Evolutionary conservation across 2,797 vertebrate genomes (phyloP), one percentile per base, ranked within the genome.

Genomic region (Acanthurus leucopareius): DNA sequence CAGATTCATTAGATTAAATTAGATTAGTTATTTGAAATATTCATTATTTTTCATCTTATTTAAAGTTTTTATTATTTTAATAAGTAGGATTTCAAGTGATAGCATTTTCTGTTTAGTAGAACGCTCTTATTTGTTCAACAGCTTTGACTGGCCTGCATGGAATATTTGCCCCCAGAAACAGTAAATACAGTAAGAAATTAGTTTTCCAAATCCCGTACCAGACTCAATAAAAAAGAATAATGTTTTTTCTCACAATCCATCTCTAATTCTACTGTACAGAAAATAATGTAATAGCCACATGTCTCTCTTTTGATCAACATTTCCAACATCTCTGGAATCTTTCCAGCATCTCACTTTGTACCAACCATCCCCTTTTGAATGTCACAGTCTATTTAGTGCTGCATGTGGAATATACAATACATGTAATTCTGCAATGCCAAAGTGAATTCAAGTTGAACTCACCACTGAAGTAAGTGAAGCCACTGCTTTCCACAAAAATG

Each of bases 401-500:
- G 51, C 70, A 42, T 42, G 49, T 62, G 7, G 69, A 68, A 64
- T 56, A 49, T 38, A 77, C 5, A 68, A 64, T 54, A 52, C 25
- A 58, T 49, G 35, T 48, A 17, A 22, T 66, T 28, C 71, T 70
- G n/a, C 57, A 59, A 54, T 51, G 60, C 11, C 61, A 66, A 19
- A 15, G 3, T 54, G 60, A 35, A 66, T 69, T 47, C 44, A 73
- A 65, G 13, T 62, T 62, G 53, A 72, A 44, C 48, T 40, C 15
- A 47, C 57, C 52, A 42, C 4, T 68, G 45, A 64, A 62, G 1
- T 4, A 69, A 70, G n/a, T 74, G 44, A 68, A 77, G 54, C 69
- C 77, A 71, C 69, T 72, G 54, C 45, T 83, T 73, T 77, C 78
- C 60, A 67, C 63, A 74, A 58, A 70, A 59, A 35, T 76, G 47